phyloP scores from a whole-genome alignment of 2,113 vertebrate genomes.

The Festucalex cinctus region DNA sequence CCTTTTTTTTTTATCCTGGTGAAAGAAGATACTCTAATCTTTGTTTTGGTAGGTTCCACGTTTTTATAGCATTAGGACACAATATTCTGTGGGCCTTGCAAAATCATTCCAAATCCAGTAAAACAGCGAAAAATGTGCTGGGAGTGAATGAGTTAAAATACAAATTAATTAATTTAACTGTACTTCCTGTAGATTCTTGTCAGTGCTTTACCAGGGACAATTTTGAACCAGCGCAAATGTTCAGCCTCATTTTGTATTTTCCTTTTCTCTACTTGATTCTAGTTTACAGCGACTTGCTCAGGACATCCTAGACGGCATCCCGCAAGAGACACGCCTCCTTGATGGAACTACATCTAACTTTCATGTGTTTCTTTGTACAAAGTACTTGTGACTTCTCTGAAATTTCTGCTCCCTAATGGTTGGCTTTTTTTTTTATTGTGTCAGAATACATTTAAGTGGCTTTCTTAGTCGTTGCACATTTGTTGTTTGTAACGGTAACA shows the following conservation, averaged over 20 bases:
- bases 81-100: too few relatives aligned
- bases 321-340: not conserved
- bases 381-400: not conserved
- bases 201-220: not conserved
- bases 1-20: too few relatives aligned
- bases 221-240: not conserved
- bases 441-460: not conserved
- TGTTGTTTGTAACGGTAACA: not conserved
- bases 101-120: too few relatives aligned
- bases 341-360: not conserved
- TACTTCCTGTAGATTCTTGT: too few relatives aligned
- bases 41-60: too few relatives aligned
- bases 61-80: too few relatives aligned
- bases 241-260: not conserved
- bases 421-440: not conserved
- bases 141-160: too few relatives aligned
- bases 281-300: conserved; percentile 70
- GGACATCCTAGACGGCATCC: conserved; percentile 41
- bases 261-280: not conserved
- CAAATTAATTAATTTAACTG: too few relatives aligned
- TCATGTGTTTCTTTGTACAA: not conserved
- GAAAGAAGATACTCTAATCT: too few relatives aligned
- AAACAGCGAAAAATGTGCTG: too few relatives aligned
- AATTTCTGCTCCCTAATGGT: not conserved
- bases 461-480: not conserved